Conservation (phyloP, 2,797 vertebrate genomes). For the Erithacus rubecula region DNA sequence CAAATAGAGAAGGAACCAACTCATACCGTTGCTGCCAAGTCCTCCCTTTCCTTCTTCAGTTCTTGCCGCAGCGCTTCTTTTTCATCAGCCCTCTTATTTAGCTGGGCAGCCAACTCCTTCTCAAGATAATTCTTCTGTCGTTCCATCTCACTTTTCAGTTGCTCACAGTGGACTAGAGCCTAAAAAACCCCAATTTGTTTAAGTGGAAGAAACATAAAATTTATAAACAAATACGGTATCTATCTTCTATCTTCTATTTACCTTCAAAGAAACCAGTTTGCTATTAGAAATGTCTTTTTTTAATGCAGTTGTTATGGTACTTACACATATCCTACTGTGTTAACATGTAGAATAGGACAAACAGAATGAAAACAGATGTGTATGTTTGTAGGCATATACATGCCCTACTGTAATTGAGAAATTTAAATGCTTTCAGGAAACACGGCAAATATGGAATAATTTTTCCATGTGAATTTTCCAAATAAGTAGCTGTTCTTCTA, state of each 20-base stretch:
- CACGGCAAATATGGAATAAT: neutral
- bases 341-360: neutral
- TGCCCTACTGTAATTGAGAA: neutral
- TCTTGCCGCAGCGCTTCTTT: slow-evolving; percentile 78
- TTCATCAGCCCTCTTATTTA: slow-evolving; percentile 79
- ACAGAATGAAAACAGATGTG: neutral
- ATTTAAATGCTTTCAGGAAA: neutral
- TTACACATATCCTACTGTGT: neutral
- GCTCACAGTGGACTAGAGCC: slow-evolving; percentile 86
- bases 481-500: neutral
- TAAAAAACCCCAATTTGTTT: slow-evolving; percentile 38
- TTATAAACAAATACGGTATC: neutral
- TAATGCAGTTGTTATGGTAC: neutral
- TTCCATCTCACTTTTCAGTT: slow-evolving; percentile 83
- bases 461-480: neutral
- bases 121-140: slow-evolving; percentile 82
- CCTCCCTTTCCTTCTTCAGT: slow-evolving; percentile 81
- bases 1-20: neutral
- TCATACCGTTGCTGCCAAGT: slow-evolving; percentile 78
- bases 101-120: slow-evolving; percentile 77
- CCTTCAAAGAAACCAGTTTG: neutral
- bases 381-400: neutral
- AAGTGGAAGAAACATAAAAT: neutral
- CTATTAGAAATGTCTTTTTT: neutral
- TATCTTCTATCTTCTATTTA: neutral